Percentiles rank a stretch among this genome's conserved stretches.
Evolutionary conservation across 2,888 invertebrate species (phyloP).

Genomic region (Scotopteryx bipunctaria): DNA sequence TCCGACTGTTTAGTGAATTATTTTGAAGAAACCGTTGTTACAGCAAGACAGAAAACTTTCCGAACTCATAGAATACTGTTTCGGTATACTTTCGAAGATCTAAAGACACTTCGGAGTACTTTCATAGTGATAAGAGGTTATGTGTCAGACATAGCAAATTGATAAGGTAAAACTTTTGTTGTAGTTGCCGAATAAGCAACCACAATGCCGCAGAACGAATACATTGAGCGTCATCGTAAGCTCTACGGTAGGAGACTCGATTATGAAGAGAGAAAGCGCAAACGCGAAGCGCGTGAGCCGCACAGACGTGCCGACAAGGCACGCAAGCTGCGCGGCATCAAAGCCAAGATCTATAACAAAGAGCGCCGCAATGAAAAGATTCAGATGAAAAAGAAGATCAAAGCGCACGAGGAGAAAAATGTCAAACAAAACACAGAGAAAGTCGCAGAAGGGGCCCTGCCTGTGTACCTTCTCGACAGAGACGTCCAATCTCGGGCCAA

Average conservation of each 20-base stretch:
- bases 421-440: slow-evolving; percentile 93
- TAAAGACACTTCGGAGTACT: background rate
- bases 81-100: background rate
- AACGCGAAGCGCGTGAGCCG: slow-evolving; percentile 96
- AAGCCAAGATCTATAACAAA: slow-evolving; percentile 98
- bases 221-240: slow-evolving; percentile 98
- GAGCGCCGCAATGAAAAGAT: slow-evolving; percentile 98
- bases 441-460: slow-evolving; percentile 95
- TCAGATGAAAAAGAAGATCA: slow-evolving; percentile 99
- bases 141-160: slow-evolving; percentile 41
- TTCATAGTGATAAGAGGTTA: slow-evolving; percentile 50
- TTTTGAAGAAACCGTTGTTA: slow-evolving; percentile 13
- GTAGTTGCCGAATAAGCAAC: slow-evolving; percentile 81
- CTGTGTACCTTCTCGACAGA: slow-evolving; percentile 98
- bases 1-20: slow-evolving; percentile 18
- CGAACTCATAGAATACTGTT: background rate
- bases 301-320: slow-evolving; percentile 96
- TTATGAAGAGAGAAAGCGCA: slow-evolving; percentile 98
- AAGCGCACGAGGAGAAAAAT: slow-evolving; percentile 97
- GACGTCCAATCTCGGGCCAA: slow-evolving; percentile 97
- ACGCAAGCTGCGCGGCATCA: slow-evolving; percentile 95
- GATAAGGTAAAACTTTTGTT: slow-evolving; percentile 71
- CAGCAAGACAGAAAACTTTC: slow-evolving; percentile 6
- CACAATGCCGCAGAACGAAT: slow-evolving; percentile 99
- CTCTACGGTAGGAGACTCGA: slow-evolving; percentile 97